A percentile compares a stretch with the other conserved stretches of the same genome.
Evolutionary conservation across 1,140 invertebrate species (phyloP).

Genomic region (Mercenaria mercenaria): DNA sequence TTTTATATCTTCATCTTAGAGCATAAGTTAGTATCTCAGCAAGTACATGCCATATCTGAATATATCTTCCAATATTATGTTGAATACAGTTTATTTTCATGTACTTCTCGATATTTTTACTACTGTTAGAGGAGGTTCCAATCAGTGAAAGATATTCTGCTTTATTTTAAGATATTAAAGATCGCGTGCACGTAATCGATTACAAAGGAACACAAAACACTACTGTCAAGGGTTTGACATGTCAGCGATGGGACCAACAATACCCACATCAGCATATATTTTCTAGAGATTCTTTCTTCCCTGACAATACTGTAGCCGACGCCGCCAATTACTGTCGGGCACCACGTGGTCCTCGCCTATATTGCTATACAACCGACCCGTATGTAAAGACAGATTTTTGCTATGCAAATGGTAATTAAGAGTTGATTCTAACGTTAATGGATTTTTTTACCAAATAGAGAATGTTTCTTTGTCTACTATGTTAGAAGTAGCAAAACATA

Average conservation of each 20-base stretch:
- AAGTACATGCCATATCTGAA: too few relatives aligned
- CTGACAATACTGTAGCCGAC: neutral
- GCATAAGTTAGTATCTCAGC: too few relatives aligned
- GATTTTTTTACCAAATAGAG: too few relatives aligned
- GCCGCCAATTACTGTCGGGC: neutral
- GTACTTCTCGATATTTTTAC: too few relatives aligned
- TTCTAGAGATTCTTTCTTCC: neutral
- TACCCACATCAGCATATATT: neutral
- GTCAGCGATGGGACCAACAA: neutral
- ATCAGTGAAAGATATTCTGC: too few relatives aligned
- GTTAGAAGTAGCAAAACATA: too few relatives aligned
- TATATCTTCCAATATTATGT: too few relatives aligned
- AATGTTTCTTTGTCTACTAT: too few relatives aligned
- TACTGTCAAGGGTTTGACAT: neutral
- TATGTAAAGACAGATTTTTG: neutral
- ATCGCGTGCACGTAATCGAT: neutral
- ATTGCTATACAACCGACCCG: slow-evolving; percentile 96
- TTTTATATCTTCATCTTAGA: too few relatives aligned
- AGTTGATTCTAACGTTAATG: too few relatives aligned
- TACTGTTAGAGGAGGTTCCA: too few relatives aligned
- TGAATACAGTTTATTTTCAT: too few relatives aligned
- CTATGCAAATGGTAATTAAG: neutral
- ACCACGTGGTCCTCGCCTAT: slow-evolving; percentile 90
- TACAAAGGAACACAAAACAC: neutral
- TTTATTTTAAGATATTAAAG: neutral